phyloP scores from a whole-genome alignment of 37 sponge, comb jelly and placozoan genomes.

The Cliona cf. orientalis region DNA sequence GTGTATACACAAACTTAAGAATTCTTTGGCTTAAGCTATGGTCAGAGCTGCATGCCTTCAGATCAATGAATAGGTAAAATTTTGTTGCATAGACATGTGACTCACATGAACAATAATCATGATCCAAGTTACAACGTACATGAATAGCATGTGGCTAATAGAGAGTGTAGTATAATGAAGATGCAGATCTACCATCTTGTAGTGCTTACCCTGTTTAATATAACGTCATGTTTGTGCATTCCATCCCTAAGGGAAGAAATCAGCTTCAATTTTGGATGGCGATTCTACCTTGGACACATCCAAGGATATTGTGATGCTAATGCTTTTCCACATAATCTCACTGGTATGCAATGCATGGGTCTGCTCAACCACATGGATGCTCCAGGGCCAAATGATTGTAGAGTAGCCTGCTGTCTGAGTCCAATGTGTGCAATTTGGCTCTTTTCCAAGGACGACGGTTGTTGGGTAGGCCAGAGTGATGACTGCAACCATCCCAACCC shows the following conservation, averaged over 20 bases:
- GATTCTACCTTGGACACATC: conserved; percentile 49
- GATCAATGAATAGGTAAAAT: no score
- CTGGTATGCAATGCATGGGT: conserved; percentile 47
- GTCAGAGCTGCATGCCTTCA: no score
- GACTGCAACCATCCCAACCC: conserved; percentile 43
- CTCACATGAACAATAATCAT: no score
- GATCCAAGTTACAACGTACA: no score
- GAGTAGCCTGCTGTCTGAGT: conserved; percentile 36
- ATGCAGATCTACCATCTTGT: no score
- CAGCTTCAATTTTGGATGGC: conserved; percentile 68
- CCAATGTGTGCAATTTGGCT: conserved; percentile 66
- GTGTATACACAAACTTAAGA: no score
- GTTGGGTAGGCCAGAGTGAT: conserved; percentile 59
- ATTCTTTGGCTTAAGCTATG: no score
- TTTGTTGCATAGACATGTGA: no score
- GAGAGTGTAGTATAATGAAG: no score
- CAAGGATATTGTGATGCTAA: neutral
- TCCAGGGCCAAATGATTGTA: conserved; percentile 36
- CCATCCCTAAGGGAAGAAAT: conserved; percentile 56
- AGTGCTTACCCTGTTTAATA: no score
- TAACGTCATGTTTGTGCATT: no score
- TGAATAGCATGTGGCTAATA: no score
- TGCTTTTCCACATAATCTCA: conserved; percentile 43
- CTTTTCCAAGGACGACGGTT: conserved; percentile 30
- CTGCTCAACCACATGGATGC: neutral